These are phyloP conservation scores for Chaetophractus vellerosus DNA, from an alignment of 2,797 vertebrate species.

Conservation along the genomic window DNA sequence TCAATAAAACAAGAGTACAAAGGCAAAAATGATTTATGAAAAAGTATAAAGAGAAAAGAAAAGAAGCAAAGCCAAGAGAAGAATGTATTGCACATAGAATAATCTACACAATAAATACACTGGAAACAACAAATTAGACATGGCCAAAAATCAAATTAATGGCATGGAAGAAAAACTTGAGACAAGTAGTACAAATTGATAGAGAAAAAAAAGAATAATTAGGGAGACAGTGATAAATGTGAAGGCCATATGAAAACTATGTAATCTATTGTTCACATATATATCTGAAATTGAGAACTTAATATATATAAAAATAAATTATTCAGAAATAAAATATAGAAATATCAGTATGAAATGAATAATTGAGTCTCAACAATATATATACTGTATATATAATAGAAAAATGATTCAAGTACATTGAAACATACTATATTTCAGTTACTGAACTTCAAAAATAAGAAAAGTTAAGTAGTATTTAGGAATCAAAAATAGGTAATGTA, in stretches of 20 bases:
- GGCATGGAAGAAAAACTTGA: background rate
- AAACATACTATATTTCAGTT: background rate
- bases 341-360: background rate
- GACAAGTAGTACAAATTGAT: background rate
- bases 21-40: background rate
- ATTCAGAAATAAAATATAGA: background rate
- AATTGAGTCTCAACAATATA: background rate
- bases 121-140: background rate
- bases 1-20: background rate
- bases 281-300: background rate
- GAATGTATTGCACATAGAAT: background rate
- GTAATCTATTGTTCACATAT: background rate
- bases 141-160: background rate
- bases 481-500: background rate
- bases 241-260: background rate
- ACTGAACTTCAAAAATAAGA: background rate
- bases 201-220: background rate
- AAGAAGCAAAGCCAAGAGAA: background rate
- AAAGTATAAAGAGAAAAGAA: background rate
- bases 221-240: background rate
- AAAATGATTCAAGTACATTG: background rate
- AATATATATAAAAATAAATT: background rate
- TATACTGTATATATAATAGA: background rate
- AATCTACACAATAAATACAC: background rate
- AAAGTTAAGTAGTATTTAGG: background rate